Conservation (phyloP, 1,140 invertebrate species). For the Phymastichus coffea region DNA sequence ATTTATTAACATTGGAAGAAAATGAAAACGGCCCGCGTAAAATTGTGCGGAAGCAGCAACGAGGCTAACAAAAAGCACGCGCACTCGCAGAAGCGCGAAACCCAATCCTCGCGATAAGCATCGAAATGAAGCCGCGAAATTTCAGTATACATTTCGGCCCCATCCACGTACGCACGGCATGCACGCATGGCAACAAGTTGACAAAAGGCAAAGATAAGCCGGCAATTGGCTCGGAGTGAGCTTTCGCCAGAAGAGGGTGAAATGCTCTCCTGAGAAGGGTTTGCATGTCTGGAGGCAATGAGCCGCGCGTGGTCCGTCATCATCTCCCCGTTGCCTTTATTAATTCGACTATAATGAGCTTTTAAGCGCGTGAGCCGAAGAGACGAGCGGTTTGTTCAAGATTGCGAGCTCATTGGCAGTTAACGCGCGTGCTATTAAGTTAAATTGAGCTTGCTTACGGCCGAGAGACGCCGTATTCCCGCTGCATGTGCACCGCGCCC, state of each 20-base stretch:
- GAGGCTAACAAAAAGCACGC: background rate
- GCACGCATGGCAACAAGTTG: conserved; percentile 21
- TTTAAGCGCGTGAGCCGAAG: conserved; percentile 43
- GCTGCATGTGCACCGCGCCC: background rate
- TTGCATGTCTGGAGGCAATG: conserved; percentile 46
- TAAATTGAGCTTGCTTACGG: conserved; percentile 1
- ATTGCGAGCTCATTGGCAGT: conserved; percentile 3
- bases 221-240: conserved; percentile 13
- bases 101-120: background rate
- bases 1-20: too few relatives aligned
- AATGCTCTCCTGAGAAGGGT: conserved; percentile 24
- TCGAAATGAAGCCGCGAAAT: conserved; percentile 4
- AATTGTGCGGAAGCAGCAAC: too few relatives aligned
- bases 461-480: background rate
- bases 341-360: conserved; percentile 54
- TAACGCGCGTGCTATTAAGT: conserved; percentile 19
- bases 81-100: background rate
- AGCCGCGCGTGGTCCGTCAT: conserved; percentile 30
- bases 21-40: too few relatives aligned
- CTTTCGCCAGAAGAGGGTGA: conserved; percentile 11
- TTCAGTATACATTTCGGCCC: conserved; percentile 9
- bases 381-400: too few relatives aligned
- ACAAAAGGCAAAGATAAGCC: conserved; percentile 19
- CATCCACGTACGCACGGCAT: too few relatives aligned
- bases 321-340: conserved; percentile 39